These are phyloP conservation scores for Philereme transversata DNA, from an alignment of 2,888 invertebrate species.

Conservation along the genomic window DNA sequence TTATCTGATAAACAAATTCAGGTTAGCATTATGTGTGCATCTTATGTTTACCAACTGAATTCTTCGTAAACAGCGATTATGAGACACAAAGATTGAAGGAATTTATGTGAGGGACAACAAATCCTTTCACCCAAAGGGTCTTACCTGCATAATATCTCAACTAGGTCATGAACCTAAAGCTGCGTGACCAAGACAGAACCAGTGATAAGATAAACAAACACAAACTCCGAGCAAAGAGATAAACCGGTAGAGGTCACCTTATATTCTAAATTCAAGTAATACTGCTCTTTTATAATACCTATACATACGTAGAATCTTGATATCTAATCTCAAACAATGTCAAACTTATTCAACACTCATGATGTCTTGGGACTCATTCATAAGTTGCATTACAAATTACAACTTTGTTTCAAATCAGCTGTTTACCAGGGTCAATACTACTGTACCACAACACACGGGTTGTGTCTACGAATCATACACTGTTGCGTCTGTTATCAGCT, in stretches of 20 bases:
- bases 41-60: too few relatives aligned
- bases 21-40: not conserved
- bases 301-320: not conserved
- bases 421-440: slow-evolving; percentile 10
- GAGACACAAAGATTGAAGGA: too few relatives aligned
- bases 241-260: slow-evolving; percentile 10
- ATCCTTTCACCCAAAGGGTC: too few relatives aligned
- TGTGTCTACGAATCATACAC: slow-evolving; percentile 10
- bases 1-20: slow-evolving; percentile 1
- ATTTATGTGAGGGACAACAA: too few relatives aligned
- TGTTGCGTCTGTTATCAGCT: slow-evolving; percentile 9
- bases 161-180: too few relatives aligned
- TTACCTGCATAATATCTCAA: too few relatives aligned
- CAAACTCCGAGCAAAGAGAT: too few relatives aligned
- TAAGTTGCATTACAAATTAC: not conserved
- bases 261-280: not conserved
- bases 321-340: slow-evolving; percentile 1
- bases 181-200: too few relatives aligned
- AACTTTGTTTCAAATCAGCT: slow-evolving; percentile 13
- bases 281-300: too few relatives aligned
- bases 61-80: too few relatives aligned
- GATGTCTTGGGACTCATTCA: not conserved
- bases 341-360: not conserved
- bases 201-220: too few relatives aligned
- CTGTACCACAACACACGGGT: slow-evolving; percentile 10